Base-by-base conservation (phyloP, 2,113 vertebrate species). In the Chloropsis hardwickii region DNA sequence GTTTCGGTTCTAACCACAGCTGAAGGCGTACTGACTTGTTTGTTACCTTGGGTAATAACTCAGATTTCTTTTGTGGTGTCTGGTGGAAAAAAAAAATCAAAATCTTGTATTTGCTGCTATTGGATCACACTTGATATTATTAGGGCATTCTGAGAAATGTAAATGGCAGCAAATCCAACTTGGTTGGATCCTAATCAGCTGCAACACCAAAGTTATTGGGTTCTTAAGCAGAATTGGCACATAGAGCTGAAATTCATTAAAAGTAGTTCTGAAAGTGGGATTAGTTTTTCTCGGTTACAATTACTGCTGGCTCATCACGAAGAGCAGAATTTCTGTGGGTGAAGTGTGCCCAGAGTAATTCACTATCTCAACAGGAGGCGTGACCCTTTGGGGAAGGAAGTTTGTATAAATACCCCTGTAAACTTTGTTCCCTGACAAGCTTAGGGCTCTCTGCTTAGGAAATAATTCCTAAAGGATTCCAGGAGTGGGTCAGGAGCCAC, bases 391-490 rank as follows among this genome's bases (percentile, higher is more conserved):
- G 35, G 39, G 80, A 28, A 64, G 80, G 76, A 69, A 19, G 11
- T 35, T 39, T 19, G 44, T 29, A 1, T 56, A 31, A 80, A 60
- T 60, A 56, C 11, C 40, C 25, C 62, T 33, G 28, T 24, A 4
- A 53, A 42, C 50, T 73, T 51, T 19, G 9, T 14, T 90, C 44
- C 54, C 35, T 71, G 61, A 21, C 20, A 19, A 6, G 37, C 60
- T 39, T 7, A 25, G 71, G 54, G 40, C 19, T 6, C 51, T 71
- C 9, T 56, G 53, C 44, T 42, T 12, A 21, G 71, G 53, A 62
- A 35, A 5, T 19, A 0, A 2, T 3, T 70, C 47, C 53, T 23
- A 0, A 33, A 48, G 66, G n/a, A 4, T 35, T 62, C 35, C 31
- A 39, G 39, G 11, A 13, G 33, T 3, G 40, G 9, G 10, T 83